Percentiles rank a stretch among this genome's conserved stretches.
These are phyloP conservation scores for Balearica regulorum DNA, from an alignment of 2,797 vertebrate species.

Conservation along the genomic window DNA sequence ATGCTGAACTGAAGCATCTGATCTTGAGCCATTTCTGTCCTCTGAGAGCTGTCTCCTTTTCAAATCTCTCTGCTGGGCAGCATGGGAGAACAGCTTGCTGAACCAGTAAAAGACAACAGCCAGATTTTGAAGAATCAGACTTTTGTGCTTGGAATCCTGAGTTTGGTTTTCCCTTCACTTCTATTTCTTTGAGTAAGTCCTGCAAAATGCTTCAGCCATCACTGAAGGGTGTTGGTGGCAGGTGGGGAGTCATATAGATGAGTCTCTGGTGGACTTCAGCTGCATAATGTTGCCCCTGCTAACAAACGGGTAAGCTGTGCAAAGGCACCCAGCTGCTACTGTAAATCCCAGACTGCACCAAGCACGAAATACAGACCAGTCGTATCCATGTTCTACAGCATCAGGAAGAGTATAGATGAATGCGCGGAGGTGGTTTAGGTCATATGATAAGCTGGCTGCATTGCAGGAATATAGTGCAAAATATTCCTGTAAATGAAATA, in stretches of 20 bases:
- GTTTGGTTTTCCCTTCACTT: not conserved
- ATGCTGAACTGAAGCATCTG: slow-evolving; percentile 67
- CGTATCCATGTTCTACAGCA: slow-evolving; percentile 85
- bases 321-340: slow-evolving; percentile 82
- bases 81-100: not conserved
- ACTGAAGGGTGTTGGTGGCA: not conserved
- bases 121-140: slow-evolving; percentile 39
- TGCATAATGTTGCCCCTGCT: slow-evolving; percentile 76
- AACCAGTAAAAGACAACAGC: slow-evolving; percentile 10
- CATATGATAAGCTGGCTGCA: slow-evolving; percentile 84
- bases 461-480: slow-evolving; percentile 89
- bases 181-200: not conserved
- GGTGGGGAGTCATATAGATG: slow-evolving; percentile 70
- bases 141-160: slow-evolving; percentile 50
- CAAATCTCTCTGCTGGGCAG: slow-evolving; percentile 39
- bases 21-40: slow-evolving; percentile 40
- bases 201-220: not conserved
- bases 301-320: slow-evolving; percentile 81
- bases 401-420: slow-evolving; percentile 85
- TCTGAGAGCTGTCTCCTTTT: slow-evolving; percentile 28
- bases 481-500: slow-evolving; percentile 77
- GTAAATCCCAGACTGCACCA: slow-evolving; percentile 85
- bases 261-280: slow-evolving; percentile 80
- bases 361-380: slow-evolving; percentile 86
- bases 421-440: slow-evolving; percentile 83